Conservation (phyloP, 2,888 invertebrate species). For the Thymelicus acteon region DNA sequence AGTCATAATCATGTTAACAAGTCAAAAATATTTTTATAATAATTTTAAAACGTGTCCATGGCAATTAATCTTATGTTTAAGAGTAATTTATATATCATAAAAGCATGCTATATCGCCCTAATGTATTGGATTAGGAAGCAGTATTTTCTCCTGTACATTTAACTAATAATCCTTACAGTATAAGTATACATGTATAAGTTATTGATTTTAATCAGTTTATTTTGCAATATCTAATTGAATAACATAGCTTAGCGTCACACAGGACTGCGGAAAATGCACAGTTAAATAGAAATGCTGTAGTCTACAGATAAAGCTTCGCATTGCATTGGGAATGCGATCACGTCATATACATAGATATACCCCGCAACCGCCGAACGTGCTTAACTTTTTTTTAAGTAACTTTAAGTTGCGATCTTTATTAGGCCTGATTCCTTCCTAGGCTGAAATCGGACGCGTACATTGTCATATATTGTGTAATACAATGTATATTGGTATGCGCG, state of each 20-base stretch:
- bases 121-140: too few species aligned
- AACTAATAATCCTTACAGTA: too few species aligned
- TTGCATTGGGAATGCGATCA: conserved; percentile 9
- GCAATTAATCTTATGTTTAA: too few species aligned
- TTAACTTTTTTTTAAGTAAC: conserved; percentile 7
- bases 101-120: too few species aligned
- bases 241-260: neutral
- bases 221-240: neutral
- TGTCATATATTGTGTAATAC: too few species aligned
- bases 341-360: neutral
- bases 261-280: neutral
- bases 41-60: neutral
- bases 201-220: neutral
- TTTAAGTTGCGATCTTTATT: conserved; percentile 4
- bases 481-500: too few species aligned
- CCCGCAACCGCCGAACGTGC: neutral
- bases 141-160: too few species aligned
- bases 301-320: conserved; percentile 1
- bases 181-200: too few species aligned
- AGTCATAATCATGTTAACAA: neutral
- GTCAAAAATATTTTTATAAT: neutral
- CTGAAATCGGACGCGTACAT: too few species aligned
- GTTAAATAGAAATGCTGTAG: conserved; percentile 8
- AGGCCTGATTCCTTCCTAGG: too few species aligned
- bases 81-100: too few species aligned